These are phyloP conservation scores for Sapajus apella DNA, from an alignment of 2,113 vertebrate species.

Conservation along the genomic window DNA sequence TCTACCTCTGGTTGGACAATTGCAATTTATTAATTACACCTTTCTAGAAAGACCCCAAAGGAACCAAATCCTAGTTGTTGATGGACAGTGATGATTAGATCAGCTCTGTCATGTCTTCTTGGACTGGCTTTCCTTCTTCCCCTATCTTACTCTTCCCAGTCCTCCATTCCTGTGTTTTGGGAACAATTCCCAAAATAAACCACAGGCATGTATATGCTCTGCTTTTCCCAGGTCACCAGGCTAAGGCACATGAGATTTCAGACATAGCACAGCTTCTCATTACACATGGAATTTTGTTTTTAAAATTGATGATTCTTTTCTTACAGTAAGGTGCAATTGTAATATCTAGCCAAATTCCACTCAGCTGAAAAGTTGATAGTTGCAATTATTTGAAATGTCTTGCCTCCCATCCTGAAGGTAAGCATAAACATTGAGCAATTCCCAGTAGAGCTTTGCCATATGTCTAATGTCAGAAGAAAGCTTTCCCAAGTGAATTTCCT, in stretches of 20 bases:
- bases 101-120: background rate
- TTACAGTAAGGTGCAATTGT: background rate
- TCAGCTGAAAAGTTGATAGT: background rate
- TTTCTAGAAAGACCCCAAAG: background rate
- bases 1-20: background rate
- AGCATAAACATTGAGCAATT: background rate
- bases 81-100: background rate
- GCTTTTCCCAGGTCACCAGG: background rate
- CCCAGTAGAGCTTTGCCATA: background rate
- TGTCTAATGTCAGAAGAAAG: background rate
- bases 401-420: background rate
- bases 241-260: background rate
- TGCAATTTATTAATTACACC: background rate
- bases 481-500: background rate
- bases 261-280: background rate
- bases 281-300: background rate
- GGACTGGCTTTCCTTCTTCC: background rate
- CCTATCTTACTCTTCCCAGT: background rate
- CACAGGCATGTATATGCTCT: background rate
- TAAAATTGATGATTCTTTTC: background rate
- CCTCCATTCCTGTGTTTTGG: background rate
- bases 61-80: background rate
- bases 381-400: background rate
- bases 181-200: background rate
- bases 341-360: background rate